These are phyloP conservation scores for Orchesellides sinensis DNA, from an alignment of 2,888 invertebrate species.

Conservation along the genomic window DNA sequence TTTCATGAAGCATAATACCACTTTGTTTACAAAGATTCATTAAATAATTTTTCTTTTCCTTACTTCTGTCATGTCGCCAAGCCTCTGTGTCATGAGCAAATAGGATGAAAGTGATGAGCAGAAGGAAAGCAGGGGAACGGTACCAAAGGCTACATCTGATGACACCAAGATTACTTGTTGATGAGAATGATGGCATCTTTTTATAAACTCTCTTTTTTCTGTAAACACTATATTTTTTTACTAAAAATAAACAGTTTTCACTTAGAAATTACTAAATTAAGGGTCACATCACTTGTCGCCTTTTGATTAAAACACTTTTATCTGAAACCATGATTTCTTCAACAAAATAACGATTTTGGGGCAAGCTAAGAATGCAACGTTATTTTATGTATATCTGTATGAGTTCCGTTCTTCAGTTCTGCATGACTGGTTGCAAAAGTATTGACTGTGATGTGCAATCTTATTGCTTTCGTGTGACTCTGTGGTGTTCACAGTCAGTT, in stretches of 20 bases:
- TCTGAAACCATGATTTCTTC: not conserved
- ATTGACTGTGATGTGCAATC: slow-evolving; percentile 36
- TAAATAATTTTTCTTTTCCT: no score
- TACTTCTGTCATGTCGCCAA: slow-evolving; percentile 71
- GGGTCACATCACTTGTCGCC: no score
- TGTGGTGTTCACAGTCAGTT: no score
- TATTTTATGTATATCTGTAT: no score
- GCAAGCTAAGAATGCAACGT: not conserved
- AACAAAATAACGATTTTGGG: not conserved
- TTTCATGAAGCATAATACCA: no score
- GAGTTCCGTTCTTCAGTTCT: slow-evolving; percentile 17
- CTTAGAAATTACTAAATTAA: not conserved
- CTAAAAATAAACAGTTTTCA: not conserved
- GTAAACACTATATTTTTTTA: no score
- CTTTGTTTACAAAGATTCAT: no score
- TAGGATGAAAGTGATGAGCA: slow-evolving; percentile 38
- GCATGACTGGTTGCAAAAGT: slow-evolving; percentile 38
- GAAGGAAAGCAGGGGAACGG: slow-evolving; percentile 2
- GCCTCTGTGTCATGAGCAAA: slow-evolving; percentile 51
- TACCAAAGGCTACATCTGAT: slow-evolving; percentile 11
- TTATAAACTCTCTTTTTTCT: no score
- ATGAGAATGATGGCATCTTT: no score
- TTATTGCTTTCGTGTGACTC: no score
- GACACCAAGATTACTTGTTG: no score
- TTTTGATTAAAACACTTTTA: no score